Evolutionary conservation across 2,888 invertebrate species (phyloP).

Genomic region (Lumbricus terrestris): DNA sequence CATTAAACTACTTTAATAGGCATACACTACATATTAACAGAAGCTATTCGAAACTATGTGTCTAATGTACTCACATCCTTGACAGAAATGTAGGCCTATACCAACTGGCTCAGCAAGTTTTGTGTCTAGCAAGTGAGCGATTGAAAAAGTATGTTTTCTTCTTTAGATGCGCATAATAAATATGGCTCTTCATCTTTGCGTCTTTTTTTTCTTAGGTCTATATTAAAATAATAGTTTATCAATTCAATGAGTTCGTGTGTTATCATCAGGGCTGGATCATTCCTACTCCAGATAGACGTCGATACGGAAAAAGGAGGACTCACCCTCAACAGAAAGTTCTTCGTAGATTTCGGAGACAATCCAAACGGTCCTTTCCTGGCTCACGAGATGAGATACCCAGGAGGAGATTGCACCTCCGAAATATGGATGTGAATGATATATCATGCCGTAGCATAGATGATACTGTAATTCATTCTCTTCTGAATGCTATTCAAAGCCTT

Average conservation of each 20-base stretch:
- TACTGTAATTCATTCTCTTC: neutral
- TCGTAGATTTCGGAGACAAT: conserved; percentile 85
- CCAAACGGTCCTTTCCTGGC: conserved; percentile 84
- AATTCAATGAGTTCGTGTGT: neutral
- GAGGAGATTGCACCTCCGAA: conserved; percentile 95
- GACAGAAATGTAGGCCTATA: too few species aligned
- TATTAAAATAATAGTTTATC: too few species aligned
- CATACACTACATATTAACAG: too few species aligned
- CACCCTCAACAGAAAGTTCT: conserved; percentile 78
- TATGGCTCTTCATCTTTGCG: too few species aligned
- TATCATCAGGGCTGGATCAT: conserved; percentile 54
- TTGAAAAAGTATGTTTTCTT: too few species aligned
- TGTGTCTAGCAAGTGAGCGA: too few species aligned
- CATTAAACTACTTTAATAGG: too few species aligned
- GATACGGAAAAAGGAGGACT: conserved; percentile 82
- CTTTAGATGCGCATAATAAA: too few species aligned
- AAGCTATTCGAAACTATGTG: too few species aligned
- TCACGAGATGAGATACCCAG: conserved; percentile 96
- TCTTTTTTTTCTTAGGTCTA: too few species aligned
- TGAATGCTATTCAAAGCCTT: neutral
- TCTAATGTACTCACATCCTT: too few species aligned
- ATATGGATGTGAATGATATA: conserved; percentile 64
- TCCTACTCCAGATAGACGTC: conserved; percentile 78
- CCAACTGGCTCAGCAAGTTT: too few species aligned
- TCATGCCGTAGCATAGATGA: neutral